Base-by-base conservation (phyloP, 2,888 invertebrate genomes). In the Dascillus cervinus region DNA sequence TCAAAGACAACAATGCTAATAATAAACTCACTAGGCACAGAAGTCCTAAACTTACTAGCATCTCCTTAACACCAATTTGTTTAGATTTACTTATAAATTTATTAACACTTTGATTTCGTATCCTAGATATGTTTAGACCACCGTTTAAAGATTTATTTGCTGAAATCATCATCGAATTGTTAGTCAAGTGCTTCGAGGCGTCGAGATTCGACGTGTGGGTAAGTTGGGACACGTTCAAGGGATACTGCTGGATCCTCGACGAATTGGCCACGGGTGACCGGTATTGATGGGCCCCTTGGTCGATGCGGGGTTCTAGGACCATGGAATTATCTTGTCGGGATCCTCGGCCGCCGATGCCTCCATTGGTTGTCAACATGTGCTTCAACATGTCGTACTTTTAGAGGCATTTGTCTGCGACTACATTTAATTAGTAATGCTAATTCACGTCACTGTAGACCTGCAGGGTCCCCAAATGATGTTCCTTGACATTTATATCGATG, bases 21-120 rank as follows among this genome's bases (percentile, higher is more conserved):
- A 92, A 67, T 26, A 92, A 67, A 34, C 91, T 89, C 47, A 90
- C 83, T 47, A 92, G 71, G 57, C 90, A 90, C 47, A 92, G 65
- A 25, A 92, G 65, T 11, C 88, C 90, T 42, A 92, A 68, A 35
- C 89, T 89, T 29, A 88, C 84, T 34, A 91, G 69, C 62, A 86
- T 86, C 65, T 89, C 89, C 50, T 77, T 74, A 21, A 81, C 74
- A 15, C 81, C 81, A 22, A 63, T 71, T 59, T 64, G 73, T 53
- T 69, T 72, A 53, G 59, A 69, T 48, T 58, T 59, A 11, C 58
- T 58, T 47, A 69, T 64, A 39, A 62, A 49, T 38, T 65, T 54
- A 49, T 56, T 55, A 41, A 56, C 52, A 31, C 47, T 37, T 39
- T 33, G 38, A 56, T 50, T 37, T 58, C 58, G 62, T 31, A 61